Conservation (phyloP, 2,113 vertebrate genomes). For the Neodontobutis hainanensis region DNA sequence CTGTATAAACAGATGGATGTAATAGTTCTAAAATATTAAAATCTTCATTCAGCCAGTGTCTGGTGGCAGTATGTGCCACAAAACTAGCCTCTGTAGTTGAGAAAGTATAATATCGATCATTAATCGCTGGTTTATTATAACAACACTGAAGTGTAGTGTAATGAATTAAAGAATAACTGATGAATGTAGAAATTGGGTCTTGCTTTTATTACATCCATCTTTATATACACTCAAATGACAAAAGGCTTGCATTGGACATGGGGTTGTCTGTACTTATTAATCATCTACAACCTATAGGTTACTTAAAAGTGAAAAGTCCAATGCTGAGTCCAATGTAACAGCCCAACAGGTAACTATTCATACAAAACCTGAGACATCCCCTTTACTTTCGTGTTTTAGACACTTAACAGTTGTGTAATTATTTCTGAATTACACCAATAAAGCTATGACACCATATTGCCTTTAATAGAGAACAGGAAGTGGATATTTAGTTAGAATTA, state of each 20-base stretch:
- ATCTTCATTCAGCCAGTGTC: no score
- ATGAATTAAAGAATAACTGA: background rate
- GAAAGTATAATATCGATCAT: background rate
- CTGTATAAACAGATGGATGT: background rate
- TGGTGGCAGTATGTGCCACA: background rate
- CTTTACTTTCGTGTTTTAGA: constrained; percentile 31
- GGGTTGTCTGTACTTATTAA: background rate
- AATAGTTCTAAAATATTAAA: background rate
- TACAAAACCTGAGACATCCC: constrained; percentile 10
- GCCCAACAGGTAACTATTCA: constrained; percentile 22
- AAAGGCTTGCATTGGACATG: background rate
- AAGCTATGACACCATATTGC: constrained; percentile 75
- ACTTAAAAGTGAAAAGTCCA: background rate
- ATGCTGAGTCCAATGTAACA: background rate
- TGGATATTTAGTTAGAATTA: constrained; percentile 40
- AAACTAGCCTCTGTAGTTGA: background rate
- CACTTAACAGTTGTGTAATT: constrained; percentile 26
- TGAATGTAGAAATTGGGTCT: background rate
- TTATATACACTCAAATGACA: background rate
- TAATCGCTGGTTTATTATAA: no score
- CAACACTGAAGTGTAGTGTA: no score
- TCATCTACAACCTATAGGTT: background rate
- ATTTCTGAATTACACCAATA: constrained; percentile 46
- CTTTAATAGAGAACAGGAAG: constrained; percentile 66
- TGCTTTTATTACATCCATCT: background rate